Evolutionary conservation across 2,797 vertebrate genomes (phyloP).

Genomic region (Myotis findleyi): DNA sequence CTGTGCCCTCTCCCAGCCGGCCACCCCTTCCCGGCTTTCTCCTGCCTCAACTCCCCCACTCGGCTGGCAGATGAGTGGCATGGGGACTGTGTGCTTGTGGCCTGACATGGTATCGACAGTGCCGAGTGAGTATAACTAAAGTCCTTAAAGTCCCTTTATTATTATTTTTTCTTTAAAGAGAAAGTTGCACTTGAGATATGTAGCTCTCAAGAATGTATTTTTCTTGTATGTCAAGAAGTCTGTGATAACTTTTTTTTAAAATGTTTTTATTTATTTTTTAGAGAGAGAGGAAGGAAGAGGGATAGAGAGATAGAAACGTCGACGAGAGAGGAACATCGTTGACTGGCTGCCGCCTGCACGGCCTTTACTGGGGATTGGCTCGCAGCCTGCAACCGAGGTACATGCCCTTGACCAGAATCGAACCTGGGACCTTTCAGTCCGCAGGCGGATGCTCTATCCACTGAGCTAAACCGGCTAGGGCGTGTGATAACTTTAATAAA

Average conservation of each 20-base stretch:
- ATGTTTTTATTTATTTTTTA: too few species aligned
- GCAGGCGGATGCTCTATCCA: too few species aligned
- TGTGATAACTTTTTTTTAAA: neutral
- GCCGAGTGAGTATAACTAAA: neutral
- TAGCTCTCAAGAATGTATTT: neutral
- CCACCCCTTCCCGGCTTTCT: neutral
- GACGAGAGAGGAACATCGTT: too few species aligned
- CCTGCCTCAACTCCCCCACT: neutral
- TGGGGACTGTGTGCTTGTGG: rapidly evolving
- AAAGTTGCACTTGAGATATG: neutral
- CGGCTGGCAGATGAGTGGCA: rapidly evolving
- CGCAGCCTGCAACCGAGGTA: too few species aligned
- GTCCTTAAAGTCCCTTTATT: neutral
- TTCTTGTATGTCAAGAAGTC: neutral
- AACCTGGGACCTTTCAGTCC: too few species aligned
- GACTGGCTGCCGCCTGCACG: too few species aligned
- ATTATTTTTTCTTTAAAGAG: neutral
- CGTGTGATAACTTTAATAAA: neutral
- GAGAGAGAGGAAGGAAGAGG: too few species aligned
- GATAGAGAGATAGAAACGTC: too few species aligned
- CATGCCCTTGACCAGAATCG: too few species aligned
- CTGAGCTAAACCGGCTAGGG: too few species aligned
- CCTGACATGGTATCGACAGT: neutral
- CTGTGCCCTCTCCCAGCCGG: neutral
- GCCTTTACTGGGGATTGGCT: too few species aligned